Conservation (phyloP, 2,113 vertebrate species). For the Capreolus pygargus region DNA sequence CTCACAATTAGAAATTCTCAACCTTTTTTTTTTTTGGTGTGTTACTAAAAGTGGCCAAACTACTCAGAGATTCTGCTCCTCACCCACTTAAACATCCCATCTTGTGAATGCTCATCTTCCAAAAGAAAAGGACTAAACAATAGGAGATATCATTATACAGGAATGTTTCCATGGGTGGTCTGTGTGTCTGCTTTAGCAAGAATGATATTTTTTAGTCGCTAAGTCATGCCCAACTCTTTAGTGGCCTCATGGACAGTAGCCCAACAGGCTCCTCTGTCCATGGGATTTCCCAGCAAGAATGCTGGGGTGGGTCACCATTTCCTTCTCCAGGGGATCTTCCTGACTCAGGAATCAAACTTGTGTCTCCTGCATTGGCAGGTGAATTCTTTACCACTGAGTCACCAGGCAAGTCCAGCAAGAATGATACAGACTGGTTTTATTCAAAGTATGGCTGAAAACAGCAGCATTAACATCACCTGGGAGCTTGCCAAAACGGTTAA, state of each 20-base stretch:
- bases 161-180: background rate
- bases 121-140: background rate
- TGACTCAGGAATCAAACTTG: background rate
- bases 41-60: background rate
- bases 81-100: background rate
- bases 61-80: background rate
- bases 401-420: background rate
- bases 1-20: background rate
- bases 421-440: background rate
- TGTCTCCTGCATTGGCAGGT: background rate
- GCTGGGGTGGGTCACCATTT: background rate
- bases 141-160: background rate
- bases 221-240: background rate
- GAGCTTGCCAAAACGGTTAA: constrained; percentile 13
- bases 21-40: background rate
- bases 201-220: background rate
- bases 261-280: background rate
- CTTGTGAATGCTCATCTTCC: background rate
- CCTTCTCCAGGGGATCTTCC: background rate
- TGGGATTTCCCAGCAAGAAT: background rate
- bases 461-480: background rate
- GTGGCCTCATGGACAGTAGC: background rate
- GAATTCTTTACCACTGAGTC: background rate
- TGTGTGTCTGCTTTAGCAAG: background rate
- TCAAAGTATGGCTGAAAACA: background rate